phyloP scores from a whole-genome alignment of 2,888 invertebrate genomes.

The Cotesia congregata region DNA sequence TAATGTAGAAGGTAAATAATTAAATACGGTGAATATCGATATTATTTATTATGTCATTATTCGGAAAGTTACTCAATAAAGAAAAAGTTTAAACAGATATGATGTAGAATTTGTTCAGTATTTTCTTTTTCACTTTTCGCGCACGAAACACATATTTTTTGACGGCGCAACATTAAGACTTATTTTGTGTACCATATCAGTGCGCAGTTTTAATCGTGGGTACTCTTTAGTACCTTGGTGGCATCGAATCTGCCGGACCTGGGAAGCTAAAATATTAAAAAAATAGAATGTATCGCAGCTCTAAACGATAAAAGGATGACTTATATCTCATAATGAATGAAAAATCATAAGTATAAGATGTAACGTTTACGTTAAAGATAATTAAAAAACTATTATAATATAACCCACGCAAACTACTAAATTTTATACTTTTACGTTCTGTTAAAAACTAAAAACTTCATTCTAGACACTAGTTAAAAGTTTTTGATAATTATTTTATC shows the following conservation, averaged over 20 bases:
- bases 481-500: not conserved
- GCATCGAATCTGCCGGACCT: constrained; percentile 71
- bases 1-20: not conserved
- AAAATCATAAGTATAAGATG: constrained; percentile 63
- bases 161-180: constrained; percentile 20
- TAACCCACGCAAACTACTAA: not conserved
- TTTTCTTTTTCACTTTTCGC: constrained; percentile 45
- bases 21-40: not conserved
- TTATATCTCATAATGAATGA: not conserved
- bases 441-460: not conserved
- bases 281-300: constrained; percentile 66
- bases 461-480: not conserved
- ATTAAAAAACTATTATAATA: constrained; percentile 18
- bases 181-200: constrained; percentile 12
- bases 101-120: not conserved
- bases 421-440: constrained; percentile 6
- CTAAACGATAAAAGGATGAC: constrained; percentile 57
- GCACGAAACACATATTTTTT: constrained; percentile 17
- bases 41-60: not conserved
- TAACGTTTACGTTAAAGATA: constrained; percentile 56
- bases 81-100: not conserved
- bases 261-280: constrained; percentile 71
- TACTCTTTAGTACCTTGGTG: constrained; percentile 68
- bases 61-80: not conserved
- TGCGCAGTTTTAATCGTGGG: constrained; percentile 42